Percentiles rank a stretch among this genome's conserved stretches.
Conservation (phyloP, 2,797 vertebrate genomes). For the Gallirallus australis region DNA sequence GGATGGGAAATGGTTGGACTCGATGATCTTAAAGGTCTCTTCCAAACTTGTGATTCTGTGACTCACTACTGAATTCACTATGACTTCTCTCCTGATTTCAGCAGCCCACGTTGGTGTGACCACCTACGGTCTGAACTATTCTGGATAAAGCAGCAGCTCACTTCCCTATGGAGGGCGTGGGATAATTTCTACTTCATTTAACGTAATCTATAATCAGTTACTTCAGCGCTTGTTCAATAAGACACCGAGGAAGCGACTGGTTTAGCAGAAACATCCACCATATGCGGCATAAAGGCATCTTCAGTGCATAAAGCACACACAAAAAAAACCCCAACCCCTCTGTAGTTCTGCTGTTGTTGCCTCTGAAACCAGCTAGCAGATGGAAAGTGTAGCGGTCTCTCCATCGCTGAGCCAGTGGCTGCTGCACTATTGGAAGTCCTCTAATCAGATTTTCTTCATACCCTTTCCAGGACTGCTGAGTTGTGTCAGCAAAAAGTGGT, state of each 20-base stretch:
- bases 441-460: conserved; percentile 70
- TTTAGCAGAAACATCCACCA: not conserved
- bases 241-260: not conserved
- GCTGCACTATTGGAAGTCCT: not conserved
- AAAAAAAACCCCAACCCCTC: not conserved
- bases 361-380: not conserved
- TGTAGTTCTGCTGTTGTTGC: not conserved
- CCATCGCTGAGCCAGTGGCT: conserved; percentile 13
- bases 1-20: no score
- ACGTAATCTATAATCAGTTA: not conserved
- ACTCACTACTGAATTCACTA: accelerated
- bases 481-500: conserved; percentile 66
- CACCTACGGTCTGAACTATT: not conserved
- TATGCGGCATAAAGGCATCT: not conserved
- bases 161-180: not conserved
- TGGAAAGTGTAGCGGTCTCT: not conserved
- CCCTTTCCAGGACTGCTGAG: conserved; percentile 45
- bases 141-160: not conserved
- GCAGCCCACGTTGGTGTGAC: not conserved
- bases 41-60: no score
- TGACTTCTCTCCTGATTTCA: not conserved
- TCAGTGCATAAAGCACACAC: not conserved
- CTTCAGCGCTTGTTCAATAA: not conserved
- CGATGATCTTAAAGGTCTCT: no score
- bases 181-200: not conserved